A percentile compares a stretch with the other conserved stretches of the same genome.
These are phyloP conservation scores for Melanotaenia maccullochi DNA, from an alignment of 2,797 vertebrate genomes.

Conservation along the genomic window DNA sequence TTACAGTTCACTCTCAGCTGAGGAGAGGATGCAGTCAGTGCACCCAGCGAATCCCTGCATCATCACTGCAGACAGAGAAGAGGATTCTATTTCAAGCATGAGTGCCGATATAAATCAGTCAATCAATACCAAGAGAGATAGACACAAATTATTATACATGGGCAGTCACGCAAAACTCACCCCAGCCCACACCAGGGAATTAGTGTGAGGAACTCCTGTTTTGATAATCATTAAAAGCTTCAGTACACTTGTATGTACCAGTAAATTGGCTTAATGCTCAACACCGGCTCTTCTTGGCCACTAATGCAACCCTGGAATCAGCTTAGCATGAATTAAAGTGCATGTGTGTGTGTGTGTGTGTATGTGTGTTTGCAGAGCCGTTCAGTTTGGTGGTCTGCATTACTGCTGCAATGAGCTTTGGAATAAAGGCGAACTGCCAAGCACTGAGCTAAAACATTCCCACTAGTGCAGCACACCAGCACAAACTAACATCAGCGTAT, in stretches of 20 bases:
- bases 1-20: slow-evolving; percentile 20
- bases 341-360: background rate
- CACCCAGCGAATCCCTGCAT: slow-evolving; percentile 27
- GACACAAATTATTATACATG: slow-evolving; percentile 52
- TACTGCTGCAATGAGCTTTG: slow-evolving; percentile 70
- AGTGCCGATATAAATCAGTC: slow-evolving; percentile 74
- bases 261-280: slow-evolving; percentile 68
- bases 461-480: slow-evolving; percentile 50
- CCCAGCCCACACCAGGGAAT: slow-evolving; percentile 47
- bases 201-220: slow-evolving; percentile 45
- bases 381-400: slow-evolving; percentile 68
- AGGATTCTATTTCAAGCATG: slow-evolving; percentile 79
- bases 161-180: slow-evolving; percentile 44
- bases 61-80: slow-evolving; percentile 45
- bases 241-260: slow-evolving; percentile 48
- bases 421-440: slow-evolving; percentile 64
- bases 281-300: slow-evolving; percentile 50
- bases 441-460: slow-evolving; percentile 51
- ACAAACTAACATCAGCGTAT: slow-evolving; percentile 51
- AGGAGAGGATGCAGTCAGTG: slow-evolving; percentile 31
- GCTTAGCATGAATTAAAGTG: slow-evolving; percentile 61
- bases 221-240: slow-evolving; percentile 68
- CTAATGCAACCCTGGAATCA: slow-evolving; percentile 56
- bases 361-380: slow-evolving; percentile 13
- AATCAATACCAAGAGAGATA: slow-evolving; percentile 70